A percentile compares a stretch with the other conserved stretches of the same genome.
Evolutionary conservation across 2,888 invertebrate species (phyloP).

Genomic region (Plusia festucae): DNA sequence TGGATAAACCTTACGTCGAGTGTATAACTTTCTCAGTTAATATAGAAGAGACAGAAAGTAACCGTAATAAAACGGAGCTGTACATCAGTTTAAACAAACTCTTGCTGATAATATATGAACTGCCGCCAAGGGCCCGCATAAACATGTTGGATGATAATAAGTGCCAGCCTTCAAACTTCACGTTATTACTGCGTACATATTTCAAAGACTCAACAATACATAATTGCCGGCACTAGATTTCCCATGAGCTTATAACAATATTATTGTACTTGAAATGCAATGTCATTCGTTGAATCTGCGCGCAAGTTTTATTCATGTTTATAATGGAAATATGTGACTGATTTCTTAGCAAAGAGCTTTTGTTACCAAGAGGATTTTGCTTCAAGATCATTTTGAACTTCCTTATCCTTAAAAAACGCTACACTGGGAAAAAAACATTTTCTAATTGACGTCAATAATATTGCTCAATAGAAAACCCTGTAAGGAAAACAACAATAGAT

Average conservation of each 20-base stretch:
- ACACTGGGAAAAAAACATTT: slow-evolving; percentile 18
- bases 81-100: slow-evolving; percentile 27
- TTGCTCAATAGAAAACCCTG: slow-evolving; percentile 28
- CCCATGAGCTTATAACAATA: slow-evolving; percentile 55
- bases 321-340: not conserved
- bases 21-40: slow-evolving; percentile 35
- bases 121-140: slow-evolving; percentile 17
- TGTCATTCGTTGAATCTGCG: slow-evolving; percentile 23
- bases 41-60: slow-evolving; percentile 23
- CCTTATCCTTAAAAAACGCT: slow-evolving; percentile 17
- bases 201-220: slow-evolving; percentile 55
- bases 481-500: slow-evolving; percentile 18
- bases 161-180: slow-evolving; percentile 51
- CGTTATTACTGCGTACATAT: slow-evolving; percentile 20
- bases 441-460: slow-evolving; percentile 27
- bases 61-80: slow-evolving; percentile 23
- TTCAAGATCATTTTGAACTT: not conserved
- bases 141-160: slow-evolving; percentile 55
- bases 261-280: slow-evolving; percentile 21
- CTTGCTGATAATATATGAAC: slow-evolving; percentile 24
- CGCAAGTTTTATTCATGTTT: slow-evolving; percentile 15
- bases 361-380: not conserved
- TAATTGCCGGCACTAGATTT: slow-evolving; percentile 60
- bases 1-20: slow-evolving; percentile 33
- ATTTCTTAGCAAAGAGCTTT: not conserved